A percentile compares a stretch with the other conserved stretches of the same genome.
Conservation (phyloP, 2,888 invertebrate genomes). For the Lumbricus terrestris region DNA sequence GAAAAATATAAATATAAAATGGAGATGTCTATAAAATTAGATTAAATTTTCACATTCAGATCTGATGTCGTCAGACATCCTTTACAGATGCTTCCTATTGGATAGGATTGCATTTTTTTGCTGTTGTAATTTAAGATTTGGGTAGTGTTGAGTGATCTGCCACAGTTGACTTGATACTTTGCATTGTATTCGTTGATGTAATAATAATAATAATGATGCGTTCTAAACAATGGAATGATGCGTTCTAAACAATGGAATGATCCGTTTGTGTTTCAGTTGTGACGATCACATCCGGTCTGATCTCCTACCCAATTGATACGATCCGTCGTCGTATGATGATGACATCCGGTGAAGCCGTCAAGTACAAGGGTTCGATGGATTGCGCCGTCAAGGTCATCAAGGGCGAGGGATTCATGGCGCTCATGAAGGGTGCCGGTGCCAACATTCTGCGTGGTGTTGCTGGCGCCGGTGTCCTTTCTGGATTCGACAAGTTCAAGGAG, state of each 20-base stretch:
- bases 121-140: background rate
- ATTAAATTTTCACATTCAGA: too few relatives aligned
- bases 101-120: too few relatives aligned
- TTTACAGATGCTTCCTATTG: too few relatives aligned
- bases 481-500: slow-evolving; percentile 57
- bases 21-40: too few relatives aligned
- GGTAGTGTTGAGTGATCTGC: too few relatives aligned
- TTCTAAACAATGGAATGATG: too few relatives aligned
- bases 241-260: background rate
- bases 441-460: slow-evolving; percentile 59
- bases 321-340: slow-evolving; percentile 95
- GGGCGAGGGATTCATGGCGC: slow-evolving; percentile 78
- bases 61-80: too few relatives aligned
- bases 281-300: slow-evolving; percentile 84
- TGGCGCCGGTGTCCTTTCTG: slow-evolving; percentile 58
- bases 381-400: slow-evolving; percentile 85
- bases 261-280: slow-evolving; percentile 60
- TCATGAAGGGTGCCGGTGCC: slow-evolving; percentile 78
- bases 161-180: background rate
- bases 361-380: slow-evolving; percentile 78
- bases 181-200: background rate
- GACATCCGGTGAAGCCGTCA: slow-evolving; percentile 71
- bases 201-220: too few relatives aligned
- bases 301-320: slow-evolving; percentile 95
- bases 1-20: too few relatives aligned